Percentiles rank a stretch among this genome's conserved stretches.
These are phyloP conservation scores for Chaenodraco wilsoni DNA, from an alignment of 2,797 vertebrate genomes.

Conservation along the genomic window DNA sequence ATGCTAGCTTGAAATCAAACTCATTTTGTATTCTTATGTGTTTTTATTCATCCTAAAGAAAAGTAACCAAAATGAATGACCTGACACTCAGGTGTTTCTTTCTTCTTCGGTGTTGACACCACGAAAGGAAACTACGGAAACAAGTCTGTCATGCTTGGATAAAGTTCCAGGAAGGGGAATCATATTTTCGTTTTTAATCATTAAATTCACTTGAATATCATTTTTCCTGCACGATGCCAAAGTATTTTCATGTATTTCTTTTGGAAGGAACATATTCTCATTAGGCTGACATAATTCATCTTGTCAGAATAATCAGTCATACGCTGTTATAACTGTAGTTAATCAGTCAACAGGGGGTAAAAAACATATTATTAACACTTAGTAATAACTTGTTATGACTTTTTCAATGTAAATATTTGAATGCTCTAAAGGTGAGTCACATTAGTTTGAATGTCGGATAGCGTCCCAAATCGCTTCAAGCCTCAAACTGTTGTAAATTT, in stretches of 20 bases:
- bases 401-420: too few species aligned
- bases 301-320: not conserved
- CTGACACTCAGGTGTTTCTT: not conserved
- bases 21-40: not conserved
- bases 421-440: too few species aligned
- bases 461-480: too few species aligned
- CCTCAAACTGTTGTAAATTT: too few species aligned
- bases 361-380: too few species aligned
- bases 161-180: conserved; percentile 16
- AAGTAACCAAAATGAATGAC: conserved; percentile 8
- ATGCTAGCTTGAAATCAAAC: not conserved
- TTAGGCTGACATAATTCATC: not conserved
- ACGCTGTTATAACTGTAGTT: too few species aligned
- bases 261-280: not conserved
- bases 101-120: conserved; percentile 1
- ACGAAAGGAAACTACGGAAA: not conserved
- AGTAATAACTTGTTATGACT: too few species aligned
- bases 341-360: too few species aligned
- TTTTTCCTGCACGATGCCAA: not conserved
- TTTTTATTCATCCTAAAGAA: not conserved
- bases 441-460: too few species aligned
- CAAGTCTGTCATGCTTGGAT: conserved; percentile 2
- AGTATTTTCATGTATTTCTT: not conserved
- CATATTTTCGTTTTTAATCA: conserved; percentile 10
- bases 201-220: not conserved